These are phyloP conservation scores for Mustela erminea DNA, from an alignment of 2,797 vertebrate species.

Conservation along the genomic window DNA sequence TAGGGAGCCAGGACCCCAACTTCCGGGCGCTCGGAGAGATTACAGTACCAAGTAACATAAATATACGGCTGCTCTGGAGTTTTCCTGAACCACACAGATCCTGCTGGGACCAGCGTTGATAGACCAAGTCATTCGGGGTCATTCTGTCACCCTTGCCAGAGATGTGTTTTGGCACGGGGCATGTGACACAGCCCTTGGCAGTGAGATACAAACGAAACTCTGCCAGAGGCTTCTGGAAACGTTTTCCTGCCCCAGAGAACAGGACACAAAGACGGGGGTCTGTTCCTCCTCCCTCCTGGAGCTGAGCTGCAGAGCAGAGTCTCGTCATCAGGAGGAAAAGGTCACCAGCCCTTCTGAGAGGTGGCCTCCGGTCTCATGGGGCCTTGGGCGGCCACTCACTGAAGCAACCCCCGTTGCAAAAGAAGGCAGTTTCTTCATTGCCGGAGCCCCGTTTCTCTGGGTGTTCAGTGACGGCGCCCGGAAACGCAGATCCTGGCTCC, in stretches of 20 bases:
- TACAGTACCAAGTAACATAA: neutral
- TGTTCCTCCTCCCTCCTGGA: neutral
- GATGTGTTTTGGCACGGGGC: too few relatives aligned
- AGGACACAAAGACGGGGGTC: rapidly evolving
- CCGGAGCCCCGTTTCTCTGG: rapidly evolving
- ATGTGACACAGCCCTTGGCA: neutral
- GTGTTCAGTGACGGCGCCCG: neutral
- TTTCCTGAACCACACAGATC: neutral
- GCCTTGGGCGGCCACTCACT: rapidly evolving
- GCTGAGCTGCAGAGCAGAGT: too few relatives aligned
- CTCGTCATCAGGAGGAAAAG: neutral
- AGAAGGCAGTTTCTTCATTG: neutral
- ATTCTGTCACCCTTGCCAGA: rapidly evolving
- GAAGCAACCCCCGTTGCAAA: neutral
- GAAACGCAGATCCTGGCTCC: neutral
- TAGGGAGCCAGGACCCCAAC: neutral
- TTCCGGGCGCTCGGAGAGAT: rapidly evolving
- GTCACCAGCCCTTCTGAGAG: neutral
- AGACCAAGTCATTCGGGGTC: neutral
- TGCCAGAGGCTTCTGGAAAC: neutral
- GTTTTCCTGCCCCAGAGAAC: neutral
- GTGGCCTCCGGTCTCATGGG: neutral
- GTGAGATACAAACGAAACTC: neutral
- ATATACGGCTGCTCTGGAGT: neutral
- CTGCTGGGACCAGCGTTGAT: rapidly evolving